Evolutionary conservation across 1,140 invertebrate species (phyloP).

Genomic region (Asbolus verrucosus): DNA sequence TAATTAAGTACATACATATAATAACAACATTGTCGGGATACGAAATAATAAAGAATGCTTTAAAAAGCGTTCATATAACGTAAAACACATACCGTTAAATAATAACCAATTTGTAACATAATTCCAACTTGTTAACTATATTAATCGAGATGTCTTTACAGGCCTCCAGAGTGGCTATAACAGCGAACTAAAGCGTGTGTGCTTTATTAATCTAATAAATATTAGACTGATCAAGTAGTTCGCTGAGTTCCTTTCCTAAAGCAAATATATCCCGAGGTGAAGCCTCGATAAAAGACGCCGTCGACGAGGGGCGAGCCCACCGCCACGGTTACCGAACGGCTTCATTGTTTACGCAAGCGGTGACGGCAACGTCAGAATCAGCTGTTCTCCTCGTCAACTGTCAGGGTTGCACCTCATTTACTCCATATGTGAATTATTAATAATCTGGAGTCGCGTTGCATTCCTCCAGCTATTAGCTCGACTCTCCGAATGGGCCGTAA

Average conservation of each 20-base stretch:
- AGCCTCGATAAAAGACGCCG: neutral
- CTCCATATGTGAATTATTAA: constrained; percentile 11
- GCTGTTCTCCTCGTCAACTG: constrained; percentile 9
- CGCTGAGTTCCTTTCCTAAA: neutral
- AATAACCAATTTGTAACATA: too few relatives aligned
- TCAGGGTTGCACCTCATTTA: constrained; percentile 3
- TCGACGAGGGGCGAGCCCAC: neutral
- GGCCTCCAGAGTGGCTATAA: too few relatives aligned
- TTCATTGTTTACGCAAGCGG: constrained; percentile 10
- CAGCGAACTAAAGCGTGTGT: too few relatives aligned
- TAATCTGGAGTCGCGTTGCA: constrained; percentile 4
- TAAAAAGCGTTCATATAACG: too few relatives aligned
- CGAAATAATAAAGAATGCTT: too few relatives aligned
- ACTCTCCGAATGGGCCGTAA: neutral
- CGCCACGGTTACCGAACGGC: neutral
- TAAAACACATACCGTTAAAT: too few relatives aligned
- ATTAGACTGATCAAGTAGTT: neutral
- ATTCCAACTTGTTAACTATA: too few relatives aligned
- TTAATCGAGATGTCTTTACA: too few relatives aligned
- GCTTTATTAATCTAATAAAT: too few relatives aligned
- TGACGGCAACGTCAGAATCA: constrained; percentile 5
- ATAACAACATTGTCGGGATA: too few relatives aligned
- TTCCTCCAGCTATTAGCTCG: constrained; percentile 5
- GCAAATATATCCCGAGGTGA: neutral
- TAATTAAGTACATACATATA: too few relatives aligned